Evolutionary conservation across 2,888 invertebrate species (phyloP), one percentile per base, ranked within the genome.

Genomic region (Amblyjoppa fuscipennis): DNA sequence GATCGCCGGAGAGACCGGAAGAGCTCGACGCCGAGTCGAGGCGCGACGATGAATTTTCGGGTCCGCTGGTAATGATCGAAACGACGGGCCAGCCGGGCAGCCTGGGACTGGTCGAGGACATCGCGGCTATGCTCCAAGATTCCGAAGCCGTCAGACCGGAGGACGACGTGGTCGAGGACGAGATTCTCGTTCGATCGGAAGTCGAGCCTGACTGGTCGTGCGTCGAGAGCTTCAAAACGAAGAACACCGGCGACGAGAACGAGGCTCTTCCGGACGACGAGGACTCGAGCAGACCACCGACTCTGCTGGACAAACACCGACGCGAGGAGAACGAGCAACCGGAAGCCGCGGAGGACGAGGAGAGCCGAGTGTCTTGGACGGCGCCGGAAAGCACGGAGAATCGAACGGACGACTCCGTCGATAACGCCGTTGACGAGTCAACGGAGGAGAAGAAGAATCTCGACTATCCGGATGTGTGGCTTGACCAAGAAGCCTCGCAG

Each of bases 381-480:
- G 53, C 2, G 3, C 41, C 38, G 11, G 73, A 68, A 16, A 13
- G 13, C 1, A 61, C 45, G 7, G 68, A 70, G 53, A 75, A 53
- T 41, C 41, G 11, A 41, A 11, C 41, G 41, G 41, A 41, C 41
- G 41, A 41, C 2, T 11, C 51, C 25, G 53, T 20, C 2, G 70
- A 64, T 7, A 20, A 69, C n/a, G n/a, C 49, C 9, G 49, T 70
- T 41, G 38, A 20, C 16, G 25, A 28, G 5, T 16, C 64, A 20
- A 20, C 20, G 31, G 25, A 34, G 51, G 74, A 74, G 2, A 51
- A 53, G 25, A 70, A 83, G 25, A 74, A 80, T 51, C 11, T 73
- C 31, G 82, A 88, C 6, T 71, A 69, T 11, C 7, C 64, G 1
- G 88, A 89, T 6, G 86, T 85, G 7, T 90, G 90, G 90, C 31